Conservation (phyloP, 2,888 invertebrate species). For the Leucoptera coffeella region DNA sequence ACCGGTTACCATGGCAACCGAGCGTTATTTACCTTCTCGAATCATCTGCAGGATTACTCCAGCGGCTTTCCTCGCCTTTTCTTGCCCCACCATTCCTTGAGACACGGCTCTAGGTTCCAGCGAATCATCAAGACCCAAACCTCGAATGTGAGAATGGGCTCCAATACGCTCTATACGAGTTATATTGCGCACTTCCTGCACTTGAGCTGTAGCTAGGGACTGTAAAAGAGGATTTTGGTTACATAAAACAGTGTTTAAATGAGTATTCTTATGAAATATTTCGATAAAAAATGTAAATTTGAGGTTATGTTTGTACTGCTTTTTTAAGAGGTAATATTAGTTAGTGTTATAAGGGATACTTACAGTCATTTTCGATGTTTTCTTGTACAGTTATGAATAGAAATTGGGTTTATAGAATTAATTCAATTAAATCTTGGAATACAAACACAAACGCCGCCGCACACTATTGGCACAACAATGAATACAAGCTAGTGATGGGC, state of each 20-base stretch:
- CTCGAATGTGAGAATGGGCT: conserved; percentile 97
- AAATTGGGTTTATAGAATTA: too few species aligned
- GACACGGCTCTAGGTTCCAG: conserved; percentile 88
- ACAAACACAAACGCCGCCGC: too few species aligned
- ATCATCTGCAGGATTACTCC: conserved; percentile 97
- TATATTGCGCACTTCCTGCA: conserved; percentile 79
- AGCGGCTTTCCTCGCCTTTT: conserved; percentile 87
- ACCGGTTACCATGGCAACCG: too few species aligned
- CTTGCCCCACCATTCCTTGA: conserved; percentile 96
- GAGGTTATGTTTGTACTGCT: conserved; percentile 1
- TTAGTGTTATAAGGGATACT: neutral
- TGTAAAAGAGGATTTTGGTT: too few species aligned
- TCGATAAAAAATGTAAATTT: neutral
- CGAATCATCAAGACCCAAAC: conserved; percentile 90
- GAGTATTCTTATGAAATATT: neutral
- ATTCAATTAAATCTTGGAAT: too few species aligned
- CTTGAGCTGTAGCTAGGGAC: conserved; percentile 44
- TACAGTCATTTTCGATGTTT: conserved; percentile 2
- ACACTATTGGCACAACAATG: too few species aligned
- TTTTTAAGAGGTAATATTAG: too few species aligned
- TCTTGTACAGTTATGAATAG: too few species aligned
- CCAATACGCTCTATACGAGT: conserved; percentile 94
- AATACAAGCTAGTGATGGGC: too few species aligned
- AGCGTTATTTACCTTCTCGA: conserved; percentile 92
- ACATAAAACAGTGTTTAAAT: conserved; percentile 2